These are phyloP conservation scores for Phainopepla nitens DNA, from an alignment of 2,113 vertebrate genomes.

Conservation along the genomic window DNA sequence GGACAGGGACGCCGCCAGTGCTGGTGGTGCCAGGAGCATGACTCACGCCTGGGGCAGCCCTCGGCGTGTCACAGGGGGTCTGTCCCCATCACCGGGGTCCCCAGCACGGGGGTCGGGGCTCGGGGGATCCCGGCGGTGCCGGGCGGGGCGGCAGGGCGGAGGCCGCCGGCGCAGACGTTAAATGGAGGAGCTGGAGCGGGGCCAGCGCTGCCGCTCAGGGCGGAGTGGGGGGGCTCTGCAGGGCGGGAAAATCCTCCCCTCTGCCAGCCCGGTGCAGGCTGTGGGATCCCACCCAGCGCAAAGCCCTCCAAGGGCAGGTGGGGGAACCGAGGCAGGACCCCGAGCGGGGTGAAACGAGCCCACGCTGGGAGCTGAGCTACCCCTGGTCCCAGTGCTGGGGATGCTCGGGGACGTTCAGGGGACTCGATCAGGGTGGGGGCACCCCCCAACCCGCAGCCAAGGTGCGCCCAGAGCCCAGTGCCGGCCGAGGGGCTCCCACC, in stretches of 20 bases:
- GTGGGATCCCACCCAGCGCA: not conserved
- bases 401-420: fast-evolving
- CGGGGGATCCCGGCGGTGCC: fast-evolving
- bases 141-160: not conserved
- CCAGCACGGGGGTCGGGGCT: not conserved
- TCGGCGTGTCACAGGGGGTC: not conserved
- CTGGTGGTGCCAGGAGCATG: fast-evolving
- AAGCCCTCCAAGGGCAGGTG: fast-evolving
- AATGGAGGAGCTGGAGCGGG: slow-evolving; percentile 38
- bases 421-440: not conserved
- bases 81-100: fast-evolving
- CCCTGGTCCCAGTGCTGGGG: not conserved
- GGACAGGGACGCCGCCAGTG: not conserved
- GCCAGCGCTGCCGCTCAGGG: not conserved
- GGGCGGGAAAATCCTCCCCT: not conserved
- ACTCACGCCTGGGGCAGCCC: not conserved
- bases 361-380: fast-evolving
- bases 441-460: not conserved
- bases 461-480: fast-evolving
- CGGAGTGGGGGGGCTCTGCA: not conserved
- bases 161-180: not conserved
- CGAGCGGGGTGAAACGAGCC: fast-evolving
- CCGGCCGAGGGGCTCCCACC: fast-evolving
- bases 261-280: fast-evolving
- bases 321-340: not conserved